Base-by-base conservation (phyloP, 2,797 vertebrate genomes). In the Chiloscyllium punctatum region DNA sequence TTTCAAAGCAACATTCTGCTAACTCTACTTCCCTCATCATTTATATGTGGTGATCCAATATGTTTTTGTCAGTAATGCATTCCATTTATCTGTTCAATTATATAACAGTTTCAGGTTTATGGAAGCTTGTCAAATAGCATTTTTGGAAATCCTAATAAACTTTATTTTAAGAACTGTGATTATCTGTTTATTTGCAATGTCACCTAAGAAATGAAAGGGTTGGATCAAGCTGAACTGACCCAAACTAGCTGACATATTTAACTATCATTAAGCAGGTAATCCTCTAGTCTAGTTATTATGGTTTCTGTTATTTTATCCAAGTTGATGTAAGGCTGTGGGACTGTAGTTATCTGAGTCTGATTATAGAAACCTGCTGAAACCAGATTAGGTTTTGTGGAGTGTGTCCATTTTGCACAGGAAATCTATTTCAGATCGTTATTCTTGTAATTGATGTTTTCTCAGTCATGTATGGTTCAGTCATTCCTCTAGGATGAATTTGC, bases 61-160 rank as follows among this genome's bases (percentile, higher is more conserved):
- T 79, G 77, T n/a, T 37, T 79, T 79, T n/a, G 33, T 79, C 77
- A 37, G n/a, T 82, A 37, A 42, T 82, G n/a, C 37, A 42, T 82
- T 82, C 79, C 4, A 42, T 42, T 82, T 82, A 82, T 82, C 79
- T 82, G 16, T 3, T 82, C 18, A 30, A 79, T n/a, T 82, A 42
- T 37, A 42, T 21, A 42, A 82, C 37, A 42, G 18, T 18, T 82
- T 21, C 79, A 82, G 42, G 79, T 82, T 16, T 42, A 82, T 42
- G n/a, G n/a, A 82, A 42, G n/a, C 82, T 82, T 82, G 16, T 82
- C 37, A 82, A 82, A 79, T 37, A 77, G 13, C 23, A 62, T 4
- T 90, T 88, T 30, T 88, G 11, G 53, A 90, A 90, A 57, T 90
- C 87, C 87, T 90, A 57, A n/a, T 88, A 57, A 90, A 90, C 15